A percentile compares a stretch with the other conserved stretches of the same genome.
These are phyloP conservation scores for Chelmon rostratus DNA, from an alignment of 2,797 vertebrate species.

Conservation along the genomic window DNA sequence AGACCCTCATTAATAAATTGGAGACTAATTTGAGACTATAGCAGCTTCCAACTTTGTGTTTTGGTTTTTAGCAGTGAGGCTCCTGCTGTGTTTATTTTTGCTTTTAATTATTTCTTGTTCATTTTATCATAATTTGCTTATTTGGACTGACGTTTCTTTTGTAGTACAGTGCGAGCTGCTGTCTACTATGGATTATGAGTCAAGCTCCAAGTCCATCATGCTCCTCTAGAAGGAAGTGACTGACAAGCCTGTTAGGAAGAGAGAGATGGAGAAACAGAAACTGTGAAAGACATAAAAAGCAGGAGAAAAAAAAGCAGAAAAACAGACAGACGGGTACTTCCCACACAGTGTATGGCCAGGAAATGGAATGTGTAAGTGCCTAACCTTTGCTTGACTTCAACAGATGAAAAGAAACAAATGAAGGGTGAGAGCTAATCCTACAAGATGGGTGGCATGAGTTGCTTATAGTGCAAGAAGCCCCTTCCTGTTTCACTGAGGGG, in stretches of 20 bases:
- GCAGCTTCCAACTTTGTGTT: constrained; percentile 7
- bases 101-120: constrained; percentile 20
- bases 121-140: constrained; percentile 18
- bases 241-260: constrained; percentile 44
- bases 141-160: constrained; percentile 33
- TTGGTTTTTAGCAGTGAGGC: not conserved
- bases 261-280: constrained; percentile 15
- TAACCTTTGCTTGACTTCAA: constrained; percentile 46
- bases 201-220: constrained; percentile 12
- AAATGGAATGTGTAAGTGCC: constrained; percentile 45
- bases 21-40: not conserved
- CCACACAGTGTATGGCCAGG: constrained; percentile 46
- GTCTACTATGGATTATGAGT: constrained; percentile 41
- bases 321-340: constrained; percentile 55
- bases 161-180: constrained; percentile 11
- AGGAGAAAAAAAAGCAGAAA: constrained; percentile 8
- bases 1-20: no score
- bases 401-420: constrained; percentile 46
- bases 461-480: constrained; percentile 10
- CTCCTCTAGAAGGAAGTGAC: constrained; percentile 29
- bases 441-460: constrained; percentile 20
- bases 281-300: constrained; percentile 16
- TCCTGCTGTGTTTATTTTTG: constrained; percentile 20
- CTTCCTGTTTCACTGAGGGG: constrained; percentile 17
- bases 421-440: constrained; percentile 23